Evolutionary conservation across 2,888 invertebrate genomes (phyloP).

Genomic region (Acrocyrtus sp.): DNA sequence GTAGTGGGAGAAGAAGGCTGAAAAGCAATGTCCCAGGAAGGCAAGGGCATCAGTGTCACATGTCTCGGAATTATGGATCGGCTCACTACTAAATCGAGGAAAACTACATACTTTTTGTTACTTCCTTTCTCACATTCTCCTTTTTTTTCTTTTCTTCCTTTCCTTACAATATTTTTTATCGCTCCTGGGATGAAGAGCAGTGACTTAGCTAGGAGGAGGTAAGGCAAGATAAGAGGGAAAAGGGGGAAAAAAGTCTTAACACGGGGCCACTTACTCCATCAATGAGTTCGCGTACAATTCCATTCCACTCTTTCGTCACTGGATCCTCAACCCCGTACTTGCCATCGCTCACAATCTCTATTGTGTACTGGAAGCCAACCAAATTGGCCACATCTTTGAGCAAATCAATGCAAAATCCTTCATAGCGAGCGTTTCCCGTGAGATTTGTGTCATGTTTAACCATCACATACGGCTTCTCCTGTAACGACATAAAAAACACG

Average conservation of each 20-base stretch:
- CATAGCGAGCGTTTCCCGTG: slow-evolving; percentile 86
- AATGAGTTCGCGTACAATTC: slow-evolving; percentile 86
- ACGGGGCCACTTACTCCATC: slow-evolving; percentile 58
- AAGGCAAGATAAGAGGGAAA: slow-evolving; percentile 10
- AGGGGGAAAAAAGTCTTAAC: slow-evolving; percentile 16
- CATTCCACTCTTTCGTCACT: slow-evolving; percentile 89
- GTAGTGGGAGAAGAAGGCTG: not conserved
- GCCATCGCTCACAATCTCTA: slow-evolving; percentile 84
- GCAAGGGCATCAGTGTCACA: slow-evolving; percentile 53
- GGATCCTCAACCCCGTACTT: slow-evolving; percentile 92
- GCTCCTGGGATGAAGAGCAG: slow-evolving; percentile 10
- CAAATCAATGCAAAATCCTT: slow-evolving; percentile 92
- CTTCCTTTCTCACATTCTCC: slow-evolving; percentile 36
- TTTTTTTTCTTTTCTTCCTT: slow-evolving; percentile 12
- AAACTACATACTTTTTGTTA: slow-evolving; percentile 47
- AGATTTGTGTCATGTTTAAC: slow-evolving; percentile 84
- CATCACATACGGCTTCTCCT: slow-evolving; percentile 94
- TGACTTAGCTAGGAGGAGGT: not conserved
- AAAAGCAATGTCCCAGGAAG: slow-evolving; percentile 43
- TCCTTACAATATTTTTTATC: slow-evolving; percentile 11
- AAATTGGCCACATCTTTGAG: slow-evolving; percentile 83
- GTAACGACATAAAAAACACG: slow-evolving; percentile 62
- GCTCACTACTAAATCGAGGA: slow-evolving; percentile 50
- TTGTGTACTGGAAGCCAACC: slow-evolving; percentile 88
- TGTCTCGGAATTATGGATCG: slow-evolving; percentile 53